Percentiles rank a stretch among this genome's conserved stretches.
Evolutionary conservation across 2,113 vertebrate species (phyloP).

Genomic region (Panthera uncia): DNA sequence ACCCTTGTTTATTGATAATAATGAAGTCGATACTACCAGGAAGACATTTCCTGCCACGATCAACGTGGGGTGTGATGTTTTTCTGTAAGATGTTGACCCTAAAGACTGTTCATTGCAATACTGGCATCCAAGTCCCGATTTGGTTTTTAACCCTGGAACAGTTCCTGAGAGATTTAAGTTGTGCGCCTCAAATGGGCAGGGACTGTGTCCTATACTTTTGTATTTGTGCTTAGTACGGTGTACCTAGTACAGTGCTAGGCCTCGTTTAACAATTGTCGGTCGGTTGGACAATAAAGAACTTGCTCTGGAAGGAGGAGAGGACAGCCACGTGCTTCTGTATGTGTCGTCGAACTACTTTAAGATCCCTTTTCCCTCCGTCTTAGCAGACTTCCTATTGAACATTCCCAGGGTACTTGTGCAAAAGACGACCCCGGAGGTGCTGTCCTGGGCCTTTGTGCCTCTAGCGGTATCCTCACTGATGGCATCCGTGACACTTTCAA

Average conservation of each 20-base stretch:
- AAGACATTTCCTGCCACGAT: background rate
- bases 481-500: background rate
- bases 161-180: constrained; percentile 24
- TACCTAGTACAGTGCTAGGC: background rate
- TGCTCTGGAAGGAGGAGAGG: constrained; percentile 41
- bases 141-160: constrained; percentile 13
- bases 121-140: background rate
- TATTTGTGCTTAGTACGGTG: background rate
- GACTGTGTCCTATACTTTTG: background rate
- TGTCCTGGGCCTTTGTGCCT: fast-evolving
- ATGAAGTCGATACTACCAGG: background rate
- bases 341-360: background rate
- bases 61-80: background rate
- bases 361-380: background rate
- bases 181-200: background rate
- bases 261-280: background rate
- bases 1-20: background rate
- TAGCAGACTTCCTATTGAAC: background rate
- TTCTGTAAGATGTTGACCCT: background rate
- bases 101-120: constrained; percentile 11
- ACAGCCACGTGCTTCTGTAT: background rate
- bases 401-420: background rate
- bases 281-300: constrained; percentile 54
- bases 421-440: background rate
- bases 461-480: background rate